Conservation (phyloP, 2,113 vertebrate species). For the Notarius lentiginosus region DNA sequence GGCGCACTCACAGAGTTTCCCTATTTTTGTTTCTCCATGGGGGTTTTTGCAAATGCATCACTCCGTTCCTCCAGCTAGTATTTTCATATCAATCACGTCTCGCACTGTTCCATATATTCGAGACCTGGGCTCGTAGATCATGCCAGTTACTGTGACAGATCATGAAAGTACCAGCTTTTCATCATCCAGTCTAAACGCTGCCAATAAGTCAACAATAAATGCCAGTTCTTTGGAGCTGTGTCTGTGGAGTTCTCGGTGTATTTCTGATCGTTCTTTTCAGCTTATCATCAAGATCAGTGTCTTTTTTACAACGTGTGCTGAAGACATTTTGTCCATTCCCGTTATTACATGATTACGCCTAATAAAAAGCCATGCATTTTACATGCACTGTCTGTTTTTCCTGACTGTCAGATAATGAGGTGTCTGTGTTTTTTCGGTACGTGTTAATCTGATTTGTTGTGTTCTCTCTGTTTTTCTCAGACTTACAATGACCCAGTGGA, state of each 20-base stretch:
- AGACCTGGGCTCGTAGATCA: slow-evolving; percentile 65
- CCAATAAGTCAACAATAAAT: slow-evolving; percentile 33
- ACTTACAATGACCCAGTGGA: slow-evolving; percentile 89
- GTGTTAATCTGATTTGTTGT: not conserved
- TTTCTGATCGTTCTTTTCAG: not conserved
- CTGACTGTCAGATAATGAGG: too few relatives aligned
- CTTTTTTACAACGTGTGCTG: not conserved
- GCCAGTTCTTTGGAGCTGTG: not conserved
- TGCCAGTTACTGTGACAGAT: slow-evolving; percentile 59
- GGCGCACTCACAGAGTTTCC: slow-evolving; percentile 10
- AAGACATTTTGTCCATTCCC: not conserved
- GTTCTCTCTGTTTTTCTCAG: slow-evolving; percentile 66
- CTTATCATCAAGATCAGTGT: not conserved
- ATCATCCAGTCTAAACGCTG: slow-evolving; percentile 53
- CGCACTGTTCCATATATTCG: slow-evolving; percentile 59
- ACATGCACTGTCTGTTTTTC: not conserved
- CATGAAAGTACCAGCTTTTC: slow-evolving; percentile 63
- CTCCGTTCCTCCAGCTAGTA: slow-evolving; percentile 57
- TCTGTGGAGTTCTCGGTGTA: not conserved
- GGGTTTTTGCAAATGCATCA: slow-evolving; percentile 54
- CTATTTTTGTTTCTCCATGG: slow-evolving; percentile 64
- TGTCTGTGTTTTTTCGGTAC: too few relatives aligned
- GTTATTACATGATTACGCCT: not conserved
- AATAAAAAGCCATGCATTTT: not conserved
- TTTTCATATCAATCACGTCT: slow-evolving; percentile 65